Evolutionary conservation across 2,113 vertebrate species (phyloP).

Genomic region (Phalacrocorax aristotelis): DNA sequence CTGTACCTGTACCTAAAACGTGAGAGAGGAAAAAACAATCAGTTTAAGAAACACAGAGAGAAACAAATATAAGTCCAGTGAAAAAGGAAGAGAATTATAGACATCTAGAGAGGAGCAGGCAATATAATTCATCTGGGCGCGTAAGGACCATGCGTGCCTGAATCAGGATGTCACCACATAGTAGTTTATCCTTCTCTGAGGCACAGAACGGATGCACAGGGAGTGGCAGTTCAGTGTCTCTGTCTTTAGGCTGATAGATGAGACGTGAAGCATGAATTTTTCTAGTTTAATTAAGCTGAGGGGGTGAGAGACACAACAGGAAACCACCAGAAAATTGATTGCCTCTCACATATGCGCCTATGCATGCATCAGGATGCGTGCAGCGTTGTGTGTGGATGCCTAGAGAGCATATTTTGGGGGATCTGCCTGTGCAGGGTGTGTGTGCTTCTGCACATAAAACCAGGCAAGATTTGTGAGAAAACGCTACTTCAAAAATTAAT

Average conservation of each 20-base stretch:
- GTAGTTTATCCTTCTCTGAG: not conserved
- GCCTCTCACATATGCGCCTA: not conserved
- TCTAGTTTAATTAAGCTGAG: not conserved
- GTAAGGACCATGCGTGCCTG: accelerated
- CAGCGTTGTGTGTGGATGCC: not conserved
- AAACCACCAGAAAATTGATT: conserved; percentile 2
- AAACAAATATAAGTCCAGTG: not conserved
- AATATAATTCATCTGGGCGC: not conserved
- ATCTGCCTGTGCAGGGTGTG: not conserved
- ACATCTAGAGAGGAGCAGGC: not conserved
- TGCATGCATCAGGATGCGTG: not conserved
- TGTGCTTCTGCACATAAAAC: not conserved
- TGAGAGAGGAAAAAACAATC: not conserved
- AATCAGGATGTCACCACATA: not conserved
- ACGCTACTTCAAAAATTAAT: not conserved
- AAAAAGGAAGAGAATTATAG: not conserved
- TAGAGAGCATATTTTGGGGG: not conserved
- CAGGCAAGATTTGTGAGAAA: not conserved
- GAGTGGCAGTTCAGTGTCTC: not conserved
- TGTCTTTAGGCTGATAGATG: not conserved
- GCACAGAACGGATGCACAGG: accelerated
- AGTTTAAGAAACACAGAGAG: not conserved
- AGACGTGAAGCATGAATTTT: not conserved
- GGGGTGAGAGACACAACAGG: not conserved
- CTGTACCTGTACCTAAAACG: not conserved